Evolutionary conservation across 1,140 invertebrate species (phyloP), one percentile per base, ranked within the genome.

Genomic region (Rhagoletis pomonella): DNA sequence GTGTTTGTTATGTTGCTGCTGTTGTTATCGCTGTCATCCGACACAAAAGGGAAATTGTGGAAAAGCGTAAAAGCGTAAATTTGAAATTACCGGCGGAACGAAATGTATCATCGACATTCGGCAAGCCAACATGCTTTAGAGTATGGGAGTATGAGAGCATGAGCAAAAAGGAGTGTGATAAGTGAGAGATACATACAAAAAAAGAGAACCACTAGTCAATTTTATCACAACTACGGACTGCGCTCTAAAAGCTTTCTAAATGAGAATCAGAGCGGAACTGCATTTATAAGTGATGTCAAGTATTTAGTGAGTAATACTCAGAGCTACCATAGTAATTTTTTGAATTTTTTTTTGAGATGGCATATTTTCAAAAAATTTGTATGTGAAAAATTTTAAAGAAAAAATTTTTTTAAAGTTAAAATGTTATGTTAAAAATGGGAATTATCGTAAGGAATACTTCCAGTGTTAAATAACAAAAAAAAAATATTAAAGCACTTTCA

Each of bases 21-120:
- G 67, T 4, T 47, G 42, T 39, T 81, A 58, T 81, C 73, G 73
- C 14, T 58, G 73, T 81, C 73, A 81, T 55, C 73, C 47, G 47
- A 55, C 73, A 81, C 73, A 81, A 81, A 73, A 81, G 73, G 73
- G 47, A 81, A 55, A 81, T 81, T 81, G 73, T 81, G 73, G 73
- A 81, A 81, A 81, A 81, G 73, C 47, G 73, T 81, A 81, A 81
- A 81, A 81, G 73, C 44, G 73, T 81, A 55, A 81, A 81, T 81
- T 81, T 81, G 73, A 81, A 55, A 81, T 81, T 58, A 81, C 73
- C 73, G 73, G 73, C 73, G 44, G 60, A 81, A 81, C 55, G 44
- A 50, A 81, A 81, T 81, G 47, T 81, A 81, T 81, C 67, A 39
- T 73, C 44, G 47, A 81, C 73, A 81, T 81, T 81, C 47, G 73